phyloP scores from a whole-genome alignment of 2,797 vertebrate species.

The Gymnodraco acuticeps region DNA sequence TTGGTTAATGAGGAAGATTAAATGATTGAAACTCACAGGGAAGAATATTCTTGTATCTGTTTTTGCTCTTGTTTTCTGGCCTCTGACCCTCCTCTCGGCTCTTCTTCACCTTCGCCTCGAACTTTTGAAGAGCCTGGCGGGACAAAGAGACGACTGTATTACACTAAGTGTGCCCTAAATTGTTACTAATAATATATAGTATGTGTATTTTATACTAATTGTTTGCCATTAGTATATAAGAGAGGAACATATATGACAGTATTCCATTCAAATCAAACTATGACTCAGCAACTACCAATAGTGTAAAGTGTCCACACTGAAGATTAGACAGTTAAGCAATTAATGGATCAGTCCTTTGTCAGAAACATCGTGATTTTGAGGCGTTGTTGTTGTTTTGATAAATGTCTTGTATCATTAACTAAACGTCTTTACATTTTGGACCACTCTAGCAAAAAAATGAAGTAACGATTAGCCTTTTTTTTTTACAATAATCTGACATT shows the following conservation, averaged over 20 bases:
- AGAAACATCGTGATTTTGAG: background rate
- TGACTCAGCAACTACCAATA: background rate
- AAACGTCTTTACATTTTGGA: background rate
- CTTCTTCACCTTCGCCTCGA: conserved; percentile 93
- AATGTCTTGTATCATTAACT: background rate
- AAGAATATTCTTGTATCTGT: conserved; percentile 98
- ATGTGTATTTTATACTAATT: background rate
- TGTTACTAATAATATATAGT: background rate
- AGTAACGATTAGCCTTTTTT: background rate
- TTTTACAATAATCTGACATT: background rate
- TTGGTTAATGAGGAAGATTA: background rate
- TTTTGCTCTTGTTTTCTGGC: conserved; percentile 97
- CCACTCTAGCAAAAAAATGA: background rate
- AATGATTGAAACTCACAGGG: conserved; percentile 88
- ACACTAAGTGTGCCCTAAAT: background rate
- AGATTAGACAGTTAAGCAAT: background rate
- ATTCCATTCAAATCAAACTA: background rate
- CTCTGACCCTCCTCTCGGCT: conserved; percentile 95
- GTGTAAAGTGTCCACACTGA: background rate
- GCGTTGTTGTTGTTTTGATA: background rate
- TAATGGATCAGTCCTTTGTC: background rate
- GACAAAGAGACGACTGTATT: conserved; percentile 5
- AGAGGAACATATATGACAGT: background rate
- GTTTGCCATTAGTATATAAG: background rate
- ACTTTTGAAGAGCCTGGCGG: conserved; percentile 91